Conservation (phyloP, 35 echinoderm and acorn worm species). For the Ophioderma brevispina region DNA sequence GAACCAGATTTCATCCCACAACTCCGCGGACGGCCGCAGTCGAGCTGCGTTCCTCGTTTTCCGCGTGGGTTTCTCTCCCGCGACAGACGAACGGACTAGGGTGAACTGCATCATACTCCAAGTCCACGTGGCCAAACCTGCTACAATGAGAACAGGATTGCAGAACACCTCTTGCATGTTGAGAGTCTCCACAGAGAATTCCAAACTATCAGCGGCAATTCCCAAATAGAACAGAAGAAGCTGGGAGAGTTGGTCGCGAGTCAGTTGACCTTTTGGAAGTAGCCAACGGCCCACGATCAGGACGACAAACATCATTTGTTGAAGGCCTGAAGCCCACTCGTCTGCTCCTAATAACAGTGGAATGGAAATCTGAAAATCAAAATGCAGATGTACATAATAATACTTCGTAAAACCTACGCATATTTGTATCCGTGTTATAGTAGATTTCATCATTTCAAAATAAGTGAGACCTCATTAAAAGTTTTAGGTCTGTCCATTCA, state of each 20-base stretch:
- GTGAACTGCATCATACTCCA: conserved; percentile 98
- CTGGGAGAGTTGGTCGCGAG: conserved; percentile 94
- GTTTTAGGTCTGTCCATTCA: too few relatives aligned
- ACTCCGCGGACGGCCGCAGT: background rate
- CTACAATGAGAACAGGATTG: conserved; percentile 58
- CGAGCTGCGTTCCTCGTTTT: background rate
- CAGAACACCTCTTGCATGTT: conserved; percentile 82
- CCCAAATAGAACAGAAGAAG: conserved; percentile 94
- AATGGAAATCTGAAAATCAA: conserved; percentile 35
- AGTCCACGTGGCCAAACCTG: conserved; percentile 75
- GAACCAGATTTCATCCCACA: too few relatives aligned
- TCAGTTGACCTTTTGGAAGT: conserved; percentile 80
- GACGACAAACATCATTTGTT: conserved; percentile 68
- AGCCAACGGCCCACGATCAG: conserved; percentile 93
- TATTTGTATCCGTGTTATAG: background rate
- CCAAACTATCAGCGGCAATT: conserved; percentile 66
- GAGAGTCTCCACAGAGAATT: conserved; percentile 63
- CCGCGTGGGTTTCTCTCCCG: conserved; percentile 26
- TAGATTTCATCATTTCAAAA: background rate
- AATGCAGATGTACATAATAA: background rate
- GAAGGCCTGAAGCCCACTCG: conserved; percentile 68
- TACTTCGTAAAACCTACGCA: background rate
- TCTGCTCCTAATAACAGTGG: conserved; percentile 41
- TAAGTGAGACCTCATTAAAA: too few relatives aligned
- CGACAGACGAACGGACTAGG: conserved; percentile 80